Evolutionary conservation across 2,113 vertebrate genomes (phyloP).

Genomic region (Desmodus rotundus): DNA sequence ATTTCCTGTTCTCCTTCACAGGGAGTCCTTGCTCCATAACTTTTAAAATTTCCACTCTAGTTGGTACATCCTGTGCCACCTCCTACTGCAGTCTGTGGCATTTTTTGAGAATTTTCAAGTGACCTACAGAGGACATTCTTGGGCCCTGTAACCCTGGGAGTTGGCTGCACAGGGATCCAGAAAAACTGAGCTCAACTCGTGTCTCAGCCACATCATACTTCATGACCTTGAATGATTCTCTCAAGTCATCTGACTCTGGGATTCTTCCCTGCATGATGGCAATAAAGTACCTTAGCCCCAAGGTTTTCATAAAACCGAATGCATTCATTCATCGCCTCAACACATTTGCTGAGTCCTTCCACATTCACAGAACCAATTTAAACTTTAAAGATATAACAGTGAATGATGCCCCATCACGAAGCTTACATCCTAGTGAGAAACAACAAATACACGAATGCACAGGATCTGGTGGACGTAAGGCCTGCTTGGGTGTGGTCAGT

Average conservation of each 20-base stretch:
- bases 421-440: neutral
- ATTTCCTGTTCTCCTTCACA: neutral
- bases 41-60: neutral
- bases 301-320: neutral
- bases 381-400: neutral
- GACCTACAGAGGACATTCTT: too few species aligned
- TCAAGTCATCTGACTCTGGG: neutral
- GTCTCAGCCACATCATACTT: neutral
- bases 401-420: rapidly evolving
- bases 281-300: neutral
- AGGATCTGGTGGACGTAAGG: too few species aligned
- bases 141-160: neutral
- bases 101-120: neutral
- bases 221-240: neutral
- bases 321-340: neutral
- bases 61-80: neutral
- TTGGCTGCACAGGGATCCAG: neutral
- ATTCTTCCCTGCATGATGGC: rapidly evolving
- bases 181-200: neutral
- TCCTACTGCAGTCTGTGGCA: neutral
- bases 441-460: neutral
- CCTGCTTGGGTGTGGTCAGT: too few species aligned
- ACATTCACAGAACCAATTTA: neutral
- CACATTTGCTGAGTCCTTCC: neutral
- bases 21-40: neutral